Evolutionary conservation across 2,888 invertebrate genomes (phyloP).

Genomic region (Oscheius onirici): DNA sequence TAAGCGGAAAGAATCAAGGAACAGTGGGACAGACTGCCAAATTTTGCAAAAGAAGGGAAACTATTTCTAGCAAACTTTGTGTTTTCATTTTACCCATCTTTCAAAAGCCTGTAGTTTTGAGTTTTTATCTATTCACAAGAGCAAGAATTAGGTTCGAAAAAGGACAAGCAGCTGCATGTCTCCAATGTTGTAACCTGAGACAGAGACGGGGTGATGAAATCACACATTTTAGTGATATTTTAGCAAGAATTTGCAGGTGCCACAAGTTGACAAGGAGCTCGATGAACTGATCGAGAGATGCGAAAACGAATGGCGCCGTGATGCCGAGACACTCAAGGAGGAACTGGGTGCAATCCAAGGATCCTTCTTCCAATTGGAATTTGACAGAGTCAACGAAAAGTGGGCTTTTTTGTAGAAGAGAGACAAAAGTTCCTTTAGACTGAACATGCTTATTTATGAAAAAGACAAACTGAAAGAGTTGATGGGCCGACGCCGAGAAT

Average conservation of each 20-base stretch:
- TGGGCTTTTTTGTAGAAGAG: constrained; percentile 33
- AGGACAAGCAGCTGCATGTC: too few species aligned
- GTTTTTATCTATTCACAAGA: too few species aligned
- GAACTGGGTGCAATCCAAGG: constrained; percentile 62
- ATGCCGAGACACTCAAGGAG: constrained; percentile 52
- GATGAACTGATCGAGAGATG: constrained; percentile 49
- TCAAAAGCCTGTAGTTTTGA: too few species aligned
- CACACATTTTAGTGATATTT: too few species aligned
- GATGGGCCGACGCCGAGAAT: constrained; percentile 50
- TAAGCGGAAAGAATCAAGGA: too few species aligned
- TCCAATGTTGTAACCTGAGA: too few species aligned
- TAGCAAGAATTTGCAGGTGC: constrained; percentile 40
- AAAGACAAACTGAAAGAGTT: constrained; percentile 56
- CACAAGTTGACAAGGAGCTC: constrained; percentile 56
- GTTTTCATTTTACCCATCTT: too few species aligned
- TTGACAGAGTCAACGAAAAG: constrained; percentile 67
- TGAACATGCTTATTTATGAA: constrained; percentile 62
- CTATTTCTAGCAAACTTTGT: too few species aligned
- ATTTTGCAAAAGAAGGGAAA: too few species aligned
- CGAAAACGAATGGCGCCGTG: constrained; percentile 59
- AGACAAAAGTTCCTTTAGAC: constrained; percentile 43
- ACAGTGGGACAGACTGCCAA: too few species aligned
- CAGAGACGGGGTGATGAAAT: too few species aligned
- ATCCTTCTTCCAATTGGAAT: constrained; percentile 67
- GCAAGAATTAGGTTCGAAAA: too few species aligned